Evolutionary conservation across 2,797 vertebrate species (phyloP).

Genomic region (Dipus sagitta): DNA sequence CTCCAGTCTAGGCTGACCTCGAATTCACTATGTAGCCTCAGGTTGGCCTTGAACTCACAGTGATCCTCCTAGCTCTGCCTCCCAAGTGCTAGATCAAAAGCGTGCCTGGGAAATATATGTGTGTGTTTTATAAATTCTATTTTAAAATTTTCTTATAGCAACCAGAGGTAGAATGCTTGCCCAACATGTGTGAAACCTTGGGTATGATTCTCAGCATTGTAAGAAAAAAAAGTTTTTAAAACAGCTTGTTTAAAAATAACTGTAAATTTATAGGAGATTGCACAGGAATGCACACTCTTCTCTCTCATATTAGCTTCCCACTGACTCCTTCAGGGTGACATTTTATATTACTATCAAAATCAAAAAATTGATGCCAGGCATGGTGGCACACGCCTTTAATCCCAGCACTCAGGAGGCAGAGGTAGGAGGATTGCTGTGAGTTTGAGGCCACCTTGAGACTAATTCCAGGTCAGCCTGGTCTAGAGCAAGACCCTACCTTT

Average conservation of each 20-base stretch:
- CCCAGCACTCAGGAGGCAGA: too few relatives aligned
- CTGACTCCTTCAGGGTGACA: background rate
- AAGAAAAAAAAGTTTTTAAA: background rate
- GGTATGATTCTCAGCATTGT: background rate
- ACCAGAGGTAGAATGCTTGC: background rate
- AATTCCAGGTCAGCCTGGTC: too few relatives aligned
- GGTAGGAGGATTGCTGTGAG: too few relatives aligned
- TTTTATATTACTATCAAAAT: slow-evolving; percentile 1
- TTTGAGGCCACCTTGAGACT: too few relatives aligned
- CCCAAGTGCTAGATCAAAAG: too few relatives aligned
- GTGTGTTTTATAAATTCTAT: slow-evolving; percentile 45
- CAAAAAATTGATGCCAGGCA: background rate
- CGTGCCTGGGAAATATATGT: background rate
- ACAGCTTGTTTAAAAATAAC: background rate
- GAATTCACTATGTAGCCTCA: too few relatives aligned
- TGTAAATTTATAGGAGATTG: background rate
- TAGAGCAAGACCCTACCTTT: too few relatives aligned
- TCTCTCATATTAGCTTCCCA: background rate
- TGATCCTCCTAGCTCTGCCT: too few relatives aligned
- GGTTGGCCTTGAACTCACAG: too few relatives aligned
- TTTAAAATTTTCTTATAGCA: background rate
- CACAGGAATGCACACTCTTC: background rate
- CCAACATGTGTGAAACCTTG: background rate
- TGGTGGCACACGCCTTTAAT: too few relatives aligned
- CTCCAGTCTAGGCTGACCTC: too few relatives aligned